A percentile compares a stretch with the other conserved stretches of the same genome.
Conservation (phyloP, 1,140 invertebrate genomes). For the Drosophila subpulchrella region DNA sequence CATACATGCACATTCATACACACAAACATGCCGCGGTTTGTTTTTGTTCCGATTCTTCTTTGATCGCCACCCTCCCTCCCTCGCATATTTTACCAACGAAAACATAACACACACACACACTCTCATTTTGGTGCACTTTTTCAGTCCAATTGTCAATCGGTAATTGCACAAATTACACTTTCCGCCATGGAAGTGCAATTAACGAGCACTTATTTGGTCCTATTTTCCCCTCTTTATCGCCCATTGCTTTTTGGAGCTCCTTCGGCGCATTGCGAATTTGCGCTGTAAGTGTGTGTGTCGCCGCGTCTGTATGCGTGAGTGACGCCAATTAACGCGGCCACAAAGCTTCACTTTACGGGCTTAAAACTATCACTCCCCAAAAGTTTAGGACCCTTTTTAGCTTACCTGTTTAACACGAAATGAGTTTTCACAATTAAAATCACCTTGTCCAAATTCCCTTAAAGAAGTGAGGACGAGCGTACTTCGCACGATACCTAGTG, state of each 20-base stretch:
- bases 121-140: background rate
- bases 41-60: slow-evolving; percentile 30
- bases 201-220: background rate
- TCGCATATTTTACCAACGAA: background rate
- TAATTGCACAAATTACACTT: background rate
- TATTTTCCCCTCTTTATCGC: background rate
- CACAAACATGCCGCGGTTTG: slow-evolving; percentile 5
- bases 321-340: background rate
- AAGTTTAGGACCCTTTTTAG: background rate
- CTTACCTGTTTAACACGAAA: background rate
- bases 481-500: too few species aligned
- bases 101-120: background rate
- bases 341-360: background rate
- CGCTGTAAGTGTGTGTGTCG: background rate
- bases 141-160: background rate
- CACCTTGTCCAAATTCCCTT: background rate
- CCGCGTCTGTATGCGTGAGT: background rate
- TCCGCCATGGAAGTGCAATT: background rate
- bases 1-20: background rate
- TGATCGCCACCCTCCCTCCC: slow-evolving; percentile 6
- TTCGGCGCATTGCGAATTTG: background rate
- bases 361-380: background rate
- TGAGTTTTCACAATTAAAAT: background rate
- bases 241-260: background rate
- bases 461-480: background rate